Percentiles rank a stretch among this genome's conserved stretches.
phyloP scores from a whole-genome alignment of 2,888 invertebrate genomes.

The Conistra vaccinii region DNA sequence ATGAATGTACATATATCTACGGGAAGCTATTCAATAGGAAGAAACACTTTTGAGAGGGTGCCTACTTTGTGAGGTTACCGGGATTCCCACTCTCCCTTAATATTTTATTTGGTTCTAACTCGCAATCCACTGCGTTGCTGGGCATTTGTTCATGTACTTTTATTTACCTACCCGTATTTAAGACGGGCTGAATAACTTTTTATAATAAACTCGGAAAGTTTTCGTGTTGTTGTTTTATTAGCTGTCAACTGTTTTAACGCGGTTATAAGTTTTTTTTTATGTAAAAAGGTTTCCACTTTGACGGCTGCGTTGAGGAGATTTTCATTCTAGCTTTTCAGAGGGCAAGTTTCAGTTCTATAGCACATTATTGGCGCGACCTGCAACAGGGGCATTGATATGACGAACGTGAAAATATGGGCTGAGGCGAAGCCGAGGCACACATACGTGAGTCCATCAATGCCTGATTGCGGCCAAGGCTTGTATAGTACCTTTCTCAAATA shows the following conservation, averaged over 20 bases:
- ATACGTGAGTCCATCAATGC: no score
- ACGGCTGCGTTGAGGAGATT: not conserved
- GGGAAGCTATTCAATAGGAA: slow-evolving; percentile 73
- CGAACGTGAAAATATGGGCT: no score
- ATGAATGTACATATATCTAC: slow-evolving; percentile 50
- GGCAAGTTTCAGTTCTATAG: not conserved
- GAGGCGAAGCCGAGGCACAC: no score
- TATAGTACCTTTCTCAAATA: no score
- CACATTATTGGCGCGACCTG: no score
- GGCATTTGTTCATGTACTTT: slow-evolving; percentile 60
- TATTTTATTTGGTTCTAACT: slow-evolving; percentile 82
- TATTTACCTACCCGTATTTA: slow-evolving; percentile 56
- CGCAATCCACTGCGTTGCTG: slow-evolving; percentile 73
- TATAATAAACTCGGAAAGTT: slow-evolving; percentile 43
- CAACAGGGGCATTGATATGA: no score
- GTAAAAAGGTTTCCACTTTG: slow-evolving; percentile 16
- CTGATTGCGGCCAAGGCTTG: no score
- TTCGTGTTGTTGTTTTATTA: slow-evolving; percentile 47
- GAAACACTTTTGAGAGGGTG: slow-evolving; percentile 69
- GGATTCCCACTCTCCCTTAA: slow-evolving; percentile 78
- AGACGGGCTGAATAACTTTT: slow-evolving; percentile 45
- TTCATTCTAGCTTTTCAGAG: not conserved
- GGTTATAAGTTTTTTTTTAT: slow-evolving; percentile 32
- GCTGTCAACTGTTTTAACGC: slow-evolving; percentile 42
- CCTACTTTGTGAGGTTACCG: slow-evolving; percentile 76